Base-by-base conservation (phyloP, 2,797 vertebrate genomes). In the Etheostoma nigrum region DNA sequence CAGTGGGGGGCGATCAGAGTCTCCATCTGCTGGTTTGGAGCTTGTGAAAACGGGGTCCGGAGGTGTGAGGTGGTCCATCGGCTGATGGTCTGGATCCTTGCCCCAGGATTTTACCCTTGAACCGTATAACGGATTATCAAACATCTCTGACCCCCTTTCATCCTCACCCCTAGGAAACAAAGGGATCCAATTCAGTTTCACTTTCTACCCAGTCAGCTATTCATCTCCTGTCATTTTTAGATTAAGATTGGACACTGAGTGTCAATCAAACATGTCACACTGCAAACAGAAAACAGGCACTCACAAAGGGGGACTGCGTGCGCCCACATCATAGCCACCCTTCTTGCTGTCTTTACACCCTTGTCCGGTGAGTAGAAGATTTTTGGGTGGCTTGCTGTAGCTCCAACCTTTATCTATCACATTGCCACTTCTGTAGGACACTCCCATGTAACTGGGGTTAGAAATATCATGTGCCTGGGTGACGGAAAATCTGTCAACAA, bases 81-180 rank as follows among this genome's bases (percentile, higher is more conserved):
- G 82, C 2, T 55, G 48, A 30, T 88, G 84, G 11, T 96, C 96
- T 48, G 95, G 95, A 52, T 98, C 97, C 68, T 95, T 97, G 85
- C 76, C 69, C 59, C 91, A 68, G 36, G 94, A 88, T 57, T 94
- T 88, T 44, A 57, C 86, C 95, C 95, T 94, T 0, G 94, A 95
- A n/a, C 96, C 98, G 0, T 99, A 99, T 0, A 99, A 93, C 0
- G 98, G 98, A 88, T 99, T 99, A 81, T 99, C 97, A n/a, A 99
- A 97, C 98, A 99, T 99, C 93, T 96, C 97, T 0, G 96, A 92
- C 7, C 75, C 59, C 40, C 82, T 90, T 1, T 85, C 90, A 2
- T 95, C 94, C 19, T 96, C 96, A 25, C 40, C 86, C 13, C 92
- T 92, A 21, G 1, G 16, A 72, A 74, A 70, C 4, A n/a, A 83